Percentiles rank a stretch among this genome's conserved stretches.
phyloP scores from a whole-genome alignment of 2,113 vertebrate species.

The Pica pica region DNA sequence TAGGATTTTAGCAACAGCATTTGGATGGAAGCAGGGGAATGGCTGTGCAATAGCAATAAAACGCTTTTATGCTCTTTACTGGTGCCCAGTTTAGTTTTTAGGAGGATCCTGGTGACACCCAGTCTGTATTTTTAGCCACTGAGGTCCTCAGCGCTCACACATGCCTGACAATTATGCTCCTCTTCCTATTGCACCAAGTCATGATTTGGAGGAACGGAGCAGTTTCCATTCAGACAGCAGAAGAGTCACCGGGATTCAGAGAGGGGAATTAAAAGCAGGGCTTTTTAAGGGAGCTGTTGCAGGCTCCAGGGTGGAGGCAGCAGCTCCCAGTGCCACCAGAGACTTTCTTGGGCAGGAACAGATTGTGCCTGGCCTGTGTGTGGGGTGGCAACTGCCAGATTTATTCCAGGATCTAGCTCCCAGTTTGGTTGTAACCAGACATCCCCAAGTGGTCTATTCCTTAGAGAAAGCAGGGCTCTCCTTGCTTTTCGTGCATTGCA shows the following conservation, averaged over 20 bases:
- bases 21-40: not conserved
- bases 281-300: not conserved
- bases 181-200: not conserved
- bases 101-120: not conserved
- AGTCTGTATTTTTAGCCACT: not conserved
- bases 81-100: not conserved
- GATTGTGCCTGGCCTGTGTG: not conserved
- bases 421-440: not conserved
- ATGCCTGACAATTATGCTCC: not conserved
- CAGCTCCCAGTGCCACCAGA: not conserved
- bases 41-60: not conserved
- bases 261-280: not conserved
- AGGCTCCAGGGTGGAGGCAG: not conserved
- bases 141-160: not conserved
- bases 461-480: not conserved
- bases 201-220: not conserved
- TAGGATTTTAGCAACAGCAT: not conserved
- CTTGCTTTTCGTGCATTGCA: not conserved
- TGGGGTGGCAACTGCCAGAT: not conserved
- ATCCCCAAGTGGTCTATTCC: not conserved
- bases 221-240: not conserved
- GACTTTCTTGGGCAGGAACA: not conserved
- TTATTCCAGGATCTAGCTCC: not conserved
- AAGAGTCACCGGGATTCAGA: fast-evolving
- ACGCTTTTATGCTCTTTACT: not conserved